These are phyloP conservation scores for Pantherophis guttatus DNA, from an alignment of 2,113 vertebrate species.

Conservation along the genomic window DNA sequence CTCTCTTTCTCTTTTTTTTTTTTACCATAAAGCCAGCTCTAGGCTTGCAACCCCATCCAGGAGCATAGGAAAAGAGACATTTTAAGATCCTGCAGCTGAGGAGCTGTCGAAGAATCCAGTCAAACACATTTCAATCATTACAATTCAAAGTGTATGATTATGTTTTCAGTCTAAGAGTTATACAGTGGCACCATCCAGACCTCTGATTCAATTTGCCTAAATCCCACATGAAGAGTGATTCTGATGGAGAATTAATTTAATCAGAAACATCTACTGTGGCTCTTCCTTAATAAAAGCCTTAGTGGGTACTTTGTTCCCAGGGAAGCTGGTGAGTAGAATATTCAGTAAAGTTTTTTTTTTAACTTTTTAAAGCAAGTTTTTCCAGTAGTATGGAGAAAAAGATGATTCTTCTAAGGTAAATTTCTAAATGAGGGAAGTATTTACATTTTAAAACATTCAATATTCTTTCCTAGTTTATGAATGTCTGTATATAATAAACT, in stretches of 20 bases:
- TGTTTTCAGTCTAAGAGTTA: conserved; percentile 81
- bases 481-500: neutral
- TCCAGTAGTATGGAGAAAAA: neutral
- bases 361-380: neutral
- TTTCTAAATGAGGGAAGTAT: neutral
- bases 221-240: conserved; percentile 76
- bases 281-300: conserved; percentile 62
- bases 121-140: conserved; percentile 75
- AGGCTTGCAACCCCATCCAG: neutral
- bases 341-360: neutral
- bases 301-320: conserved; percentile 24
- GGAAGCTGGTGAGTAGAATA: conserved; percentile 6
- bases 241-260: conserved; percentile 79
- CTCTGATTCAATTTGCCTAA: conserved; percentile 82
- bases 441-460: neutral
- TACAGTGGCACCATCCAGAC: conserved; percentile 77
- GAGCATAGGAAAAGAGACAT: neutral
- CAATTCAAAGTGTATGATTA: conserved; percentile 72
- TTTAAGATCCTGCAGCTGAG: neutral
- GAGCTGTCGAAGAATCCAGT: conserved; percentile 43
- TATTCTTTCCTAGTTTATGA: neutral
- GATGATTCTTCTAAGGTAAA: neutral
- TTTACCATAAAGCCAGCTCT: neutral
- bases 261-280: conserved; percentile 61
- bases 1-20: too few species aligned